Evolutionary conservation across 2,797 vertebrate species (phyloP).

Genomic region (Chiloscyllium punctatum): DNA sequence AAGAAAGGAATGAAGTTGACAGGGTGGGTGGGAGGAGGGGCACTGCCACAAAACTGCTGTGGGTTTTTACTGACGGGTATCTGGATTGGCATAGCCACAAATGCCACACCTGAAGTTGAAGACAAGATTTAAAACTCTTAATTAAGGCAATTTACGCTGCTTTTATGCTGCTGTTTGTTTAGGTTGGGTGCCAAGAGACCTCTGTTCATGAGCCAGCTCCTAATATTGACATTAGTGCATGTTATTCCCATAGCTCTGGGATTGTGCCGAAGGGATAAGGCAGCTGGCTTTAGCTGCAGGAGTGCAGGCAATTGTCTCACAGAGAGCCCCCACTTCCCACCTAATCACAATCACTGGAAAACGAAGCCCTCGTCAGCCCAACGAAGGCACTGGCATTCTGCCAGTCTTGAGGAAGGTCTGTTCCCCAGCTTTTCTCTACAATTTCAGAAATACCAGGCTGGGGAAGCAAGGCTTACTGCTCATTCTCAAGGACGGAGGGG

Average conservation of each 20-base stretch:
- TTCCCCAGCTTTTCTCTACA: neutral
- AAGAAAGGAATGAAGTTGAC: neutral
- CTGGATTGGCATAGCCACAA: neutral
- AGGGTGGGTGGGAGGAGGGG: too few species aligned
- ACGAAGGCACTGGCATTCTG: neutral
- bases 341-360: neutral
- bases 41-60: neutral
- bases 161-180: constrained; percentile 22
- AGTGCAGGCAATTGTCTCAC: neutral
- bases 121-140: constrained; percentile 14
- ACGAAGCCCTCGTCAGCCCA: neutral
- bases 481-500: neutral
- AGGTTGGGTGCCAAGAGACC: neutral
- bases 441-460: neutral
- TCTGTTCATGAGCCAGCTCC: neutral
- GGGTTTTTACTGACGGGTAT: too few species aligned
- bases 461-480: neutral
- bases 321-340: too few species aligned
- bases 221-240: constrained; percentile 9
- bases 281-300: neutral
- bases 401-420: neutral
- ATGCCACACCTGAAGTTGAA: neutral
- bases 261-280: neutral
- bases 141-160: neutral
- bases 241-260: neutral